phyloP scores from a whole-genome alignment of 2,113 vertebrate species.

The Sorex fumeus region DNA sequence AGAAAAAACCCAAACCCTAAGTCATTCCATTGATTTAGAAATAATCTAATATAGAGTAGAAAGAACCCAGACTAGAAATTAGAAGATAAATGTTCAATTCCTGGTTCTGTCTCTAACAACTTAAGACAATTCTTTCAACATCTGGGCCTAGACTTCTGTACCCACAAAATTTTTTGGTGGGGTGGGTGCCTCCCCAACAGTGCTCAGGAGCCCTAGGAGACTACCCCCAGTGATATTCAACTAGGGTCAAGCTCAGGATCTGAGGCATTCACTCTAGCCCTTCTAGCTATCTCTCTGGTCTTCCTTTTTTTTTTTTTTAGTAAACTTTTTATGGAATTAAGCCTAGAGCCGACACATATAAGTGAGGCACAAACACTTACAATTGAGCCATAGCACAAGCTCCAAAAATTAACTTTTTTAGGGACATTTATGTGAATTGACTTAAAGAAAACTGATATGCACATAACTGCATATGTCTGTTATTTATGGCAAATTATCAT shows the following conservation, averaged over 20 bases:
- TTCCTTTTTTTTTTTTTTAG: too few species aligned
- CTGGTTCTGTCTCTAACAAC: not conserved
- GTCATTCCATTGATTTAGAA: conserved; percentile 10
- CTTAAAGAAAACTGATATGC: conserved; percentile 25
- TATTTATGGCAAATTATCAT: not conserved
- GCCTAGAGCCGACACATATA: too few species aligned
- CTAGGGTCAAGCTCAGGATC: too few species aligned
- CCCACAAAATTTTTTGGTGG: not conserved
- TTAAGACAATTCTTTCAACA: not conserved
- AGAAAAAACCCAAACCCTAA: not conserved
- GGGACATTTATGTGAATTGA: not conserved
- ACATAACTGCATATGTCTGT: not conserved
- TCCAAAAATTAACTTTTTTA: not conserved
- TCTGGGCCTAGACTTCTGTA: not conserved
- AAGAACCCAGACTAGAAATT: conserved; percentile 17
- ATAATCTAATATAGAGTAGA: not conserved
- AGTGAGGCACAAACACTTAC: too few species aligned
- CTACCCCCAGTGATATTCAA: too few species aligned
- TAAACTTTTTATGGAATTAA: too few species aligned
- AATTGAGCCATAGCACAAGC: too few species aligned
- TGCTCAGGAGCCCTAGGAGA: too few species aligned
- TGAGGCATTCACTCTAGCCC: too few species aligned
- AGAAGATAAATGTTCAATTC: conserved; percentile 24
- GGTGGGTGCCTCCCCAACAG: too few species aligned
- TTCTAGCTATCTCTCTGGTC: too few species aligned